These are phyloP conservation scores for Tipula helvola DNA, from an alignment of 2,888 invertebrate species.

Conservation along the genomic window DNA sequence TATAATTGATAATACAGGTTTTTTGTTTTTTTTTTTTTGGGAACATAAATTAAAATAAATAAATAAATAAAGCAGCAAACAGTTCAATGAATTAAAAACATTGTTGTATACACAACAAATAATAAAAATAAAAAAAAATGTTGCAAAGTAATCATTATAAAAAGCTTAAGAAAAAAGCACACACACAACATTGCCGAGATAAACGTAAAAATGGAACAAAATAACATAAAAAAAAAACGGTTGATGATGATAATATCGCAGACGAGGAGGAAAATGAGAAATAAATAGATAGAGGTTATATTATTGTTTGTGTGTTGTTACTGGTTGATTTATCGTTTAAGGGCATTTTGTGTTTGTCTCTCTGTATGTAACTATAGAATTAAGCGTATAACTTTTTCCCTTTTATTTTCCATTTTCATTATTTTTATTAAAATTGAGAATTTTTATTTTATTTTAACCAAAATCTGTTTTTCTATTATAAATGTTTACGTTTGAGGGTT, in stretches of 20 bases:
- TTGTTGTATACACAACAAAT: background rate
- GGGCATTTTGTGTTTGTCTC: background rate
- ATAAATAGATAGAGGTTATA: background rate
- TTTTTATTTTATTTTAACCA: background rate
- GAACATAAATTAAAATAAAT: background rate
- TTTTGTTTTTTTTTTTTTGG: background rate
- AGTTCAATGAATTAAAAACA: background rate
- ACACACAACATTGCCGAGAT: background rate
- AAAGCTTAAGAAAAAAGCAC: background rate
- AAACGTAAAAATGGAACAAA: background rate
- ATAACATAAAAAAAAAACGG: background rate
- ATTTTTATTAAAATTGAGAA: background rate
- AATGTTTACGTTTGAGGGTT: no score
- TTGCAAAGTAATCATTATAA: constrained; percentile 4
- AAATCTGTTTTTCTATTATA: background rate
- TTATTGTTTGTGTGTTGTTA: background rate
- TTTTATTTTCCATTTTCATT: background rate
- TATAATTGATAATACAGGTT: background rate
- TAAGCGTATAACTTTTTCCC: background rate
- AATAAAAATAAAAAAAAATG: background rate
- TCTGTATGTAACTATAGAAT: background rate
- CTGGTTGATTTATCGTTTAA: constrained; percentile 4
- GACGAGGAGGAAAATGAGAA: background rate
- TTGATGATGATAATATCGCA: background rate
- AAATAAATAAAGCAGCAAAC: background rate